Percentiles rank a stretch among this genome's conserved stretches.
Conservation (phyloP, 2,113 vertebrate genomes). For the Ceratotherium simum region DNA sequence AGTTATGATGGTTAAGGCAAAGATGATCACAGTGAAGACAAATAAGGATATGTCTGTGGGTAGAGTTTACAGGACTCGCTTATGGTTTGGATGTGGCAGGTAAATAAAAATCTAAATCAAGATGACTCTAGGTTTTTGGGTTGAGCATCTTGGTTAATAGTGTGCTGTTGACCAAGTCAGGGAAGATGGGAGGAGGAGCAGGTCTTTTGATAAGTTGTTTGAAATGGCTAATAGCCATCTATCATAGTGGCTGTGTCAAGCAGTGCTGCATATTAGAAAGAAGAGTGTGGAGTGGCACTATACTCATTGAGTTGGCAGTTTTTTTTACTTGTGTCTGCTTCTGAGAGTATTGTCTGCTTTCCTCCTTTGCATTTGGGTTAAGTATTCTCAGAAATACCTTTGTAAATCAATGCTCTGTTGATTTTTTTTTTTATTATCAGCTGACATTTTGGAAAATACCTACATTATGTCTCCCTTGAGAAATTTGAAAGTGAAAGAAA, state of each 20-base stretch:
- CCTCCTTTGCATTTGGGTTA: not conserved
- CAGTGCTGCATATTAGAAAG: not conserved
- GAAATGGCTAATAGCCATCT: not conserved
- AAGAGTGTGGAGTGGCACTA: rapidly evolving
- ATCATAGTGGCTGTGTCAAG: rapidly evolving
- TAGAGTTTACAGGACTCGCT: not conserved
- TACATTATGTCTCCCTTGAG: not conserved
- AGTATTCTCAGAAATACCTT: not conserved
- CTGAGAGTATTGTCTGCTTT: not conserved
- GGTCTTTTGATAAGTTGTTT: not conserved
- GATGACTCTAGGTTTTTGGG: not conserved
- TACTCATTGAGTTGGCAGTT: too few species aligned
- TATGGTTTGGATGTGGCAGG: not conserved
- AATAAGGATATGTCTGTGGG: not conserved
- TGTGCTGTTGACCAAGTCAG: not conserved
- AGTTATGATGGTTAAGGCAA: not conserved
- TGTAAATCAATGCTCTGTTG: not conserved
- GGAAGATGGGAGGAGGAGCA: not conserved
- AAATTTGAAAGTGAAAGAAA: not conserved
- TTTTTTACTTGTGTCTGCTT: not conserved
- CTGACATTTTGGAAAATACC: not conserved
- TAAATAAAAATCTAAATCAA: not conserved
- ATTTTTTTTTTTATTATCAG: not conserved
- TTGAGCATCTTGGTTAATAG: not conserved
- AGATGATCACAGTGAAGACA: not conserved